These are phyloP conservation scores for Diloba caeruleocephala DNA, from an alignment of 2,888 invertebrate species.

Conservation along the genomic window DNA sequence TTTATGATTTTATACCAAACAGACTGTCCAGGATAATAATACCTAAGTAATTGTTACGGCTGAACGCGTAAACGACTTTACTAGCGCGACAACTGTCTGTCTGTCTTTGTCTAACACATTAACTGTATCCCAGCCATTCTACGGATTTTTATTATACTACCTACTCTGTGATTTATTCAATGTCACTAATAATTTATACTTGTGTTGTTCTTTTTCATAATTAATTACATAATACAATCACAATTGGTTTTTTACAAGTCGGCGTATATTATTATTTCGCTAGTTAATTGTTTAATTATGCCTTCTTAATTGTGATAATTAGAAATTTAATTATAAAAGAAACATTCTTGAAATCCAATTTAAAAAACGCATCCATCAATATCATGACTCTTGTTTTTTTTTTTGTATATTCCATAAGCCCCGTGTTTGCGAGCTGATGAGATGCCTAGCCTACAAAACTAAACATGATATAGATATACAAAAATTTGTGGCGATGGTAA, in stretches of 20 bases:
- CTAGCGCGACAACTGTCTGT: slow-evolving; percentile 55
- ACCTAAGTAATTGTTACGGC: slow-evolving; percentile 79
- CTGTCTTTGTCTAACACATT: slow-evolving; percentile 34
- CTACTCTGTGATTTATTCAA: slow-evolving; percentile 9
- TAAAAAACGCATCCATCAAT: slow-evolving; percentile 19
- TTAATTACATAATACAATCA: slow-evolving; percentile 34
- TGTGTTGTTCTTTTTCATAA: slow-evolving; percentile 33
- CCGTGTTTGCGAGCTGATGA: not conserved
- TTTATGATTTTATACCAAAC: slow-evolving; percentile 86
- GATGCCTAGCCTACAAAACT: too few species aligned
- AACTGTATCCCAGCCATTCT: slow-evolving; percentile 20
- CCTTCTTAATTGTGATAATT: slow-evolving; percentile 40
- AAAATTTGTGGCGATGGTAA: not conserved
- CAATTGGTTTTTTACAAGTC: slow-evolving; percentile 37
- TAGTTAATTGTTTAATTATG: slow-evolving; percentile 43
- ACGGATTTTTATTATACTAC: slow-evolving; percentile 27
- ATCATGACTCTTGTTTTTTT: slow-evolving; percentile 1
- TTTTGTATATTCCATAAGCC: not conserved
- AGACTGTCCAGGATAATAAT: slow-evolving; percentile 77
- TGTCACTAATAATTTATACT: slow-evolving; percentile 23
- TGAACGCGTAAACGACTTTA: slow-evolving; percentile 70
- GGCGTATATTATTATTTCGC: slow-evolving; percentile 45
- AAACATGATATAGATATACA: not conserved
- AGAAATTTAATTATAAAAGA: slow-evolving; percentile 45
- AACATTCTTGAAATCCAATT: slow-evolving; percentile 43